Conservation (phyloP, 2,797 vertebrate species). For the Salmo trutta region DNA sequence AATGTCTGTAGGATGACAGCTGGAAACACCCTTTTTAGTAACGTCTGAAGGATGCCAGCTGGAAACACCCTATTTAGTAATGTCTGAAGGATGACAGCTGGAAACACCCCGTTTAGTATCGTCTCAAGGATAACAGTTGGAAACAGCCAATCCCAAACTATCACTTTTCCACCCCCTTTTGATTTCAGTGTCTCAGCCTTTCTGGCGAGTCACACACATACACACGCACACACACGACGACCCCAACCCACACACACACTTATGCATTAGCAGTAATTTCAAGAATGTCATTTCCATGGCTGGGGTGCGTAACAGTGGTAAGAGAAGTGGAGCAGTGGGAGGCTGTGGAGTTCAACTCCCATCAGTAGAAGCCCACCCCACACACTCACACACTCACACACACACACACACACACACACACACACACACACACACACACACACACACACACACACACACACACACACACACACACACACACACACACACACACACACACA, state of each 20-base stretch:
- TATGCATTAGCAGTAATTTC: not conserved
- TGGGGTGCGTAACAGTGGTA: not conserved
- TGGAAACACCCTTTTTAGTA: too few relatives aligned
- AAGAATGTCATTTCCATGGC: constrained; percentile 12
- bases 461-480: not conserved
- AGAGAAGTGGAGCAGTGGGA: not conserved
- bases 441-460: not conserved
- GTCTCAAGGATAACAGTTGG: too few relatives aligned
- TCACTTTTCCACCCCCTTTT: not conserved
- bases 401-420: not conserved
- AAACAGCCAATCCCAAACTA: constrained; percentile 1
- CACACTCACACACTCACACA: not conserved
- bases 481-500: not conserved
- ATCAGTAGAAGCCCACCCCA: not conserved
- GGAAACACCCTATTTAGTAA: too few relatives aligned
- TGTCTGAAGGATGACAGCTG: too few relatives aligned
- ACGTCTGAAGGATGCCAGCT: too few relatives aligned
- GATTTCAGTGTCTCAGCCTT: not conserved
- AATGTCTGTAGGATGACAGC: too few relatives aligned
- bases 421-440: not conserved
- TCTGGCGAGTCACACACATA: not conserved
- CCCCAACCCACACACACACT: not conserved
- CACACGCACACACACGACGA: not conserved
- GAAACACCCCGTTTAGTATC: too few relatives aligned
- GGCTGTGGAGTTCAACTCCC: not conserved